phyloP scores from a whole-genome alignment of 2,797 vertebrate species.

The Bradypus variegatus region DNA sequence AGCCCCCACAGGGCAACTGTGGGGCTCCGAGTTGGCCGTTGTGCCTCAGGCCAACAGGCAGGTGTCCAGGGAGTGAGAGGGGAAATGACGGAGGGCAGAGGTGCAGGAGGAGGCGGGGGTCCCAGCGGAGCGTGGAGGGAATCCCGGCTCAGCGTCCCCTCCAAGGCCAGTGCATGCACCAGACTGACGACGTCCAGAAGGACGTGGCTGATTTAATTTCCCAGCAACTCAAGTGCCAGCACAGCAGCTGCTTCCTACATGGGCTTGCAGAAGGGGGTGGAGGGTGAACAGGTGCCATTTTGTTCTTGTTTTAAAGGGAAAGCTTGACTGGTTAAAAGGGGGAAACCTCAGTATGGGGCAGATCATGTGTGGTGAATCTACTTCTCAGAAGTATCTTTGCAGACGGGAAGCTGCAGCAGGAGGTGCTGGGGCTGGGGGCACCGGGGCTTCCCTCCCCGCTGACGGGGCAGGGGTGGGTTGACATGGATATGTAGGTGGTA shows the following conservation, averaged over 20 bases:
- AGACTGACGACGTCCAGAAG: fast-evolving
- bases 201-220: not conserved
- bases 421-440: too few relatives aligned
- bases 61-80: fast-evolving
- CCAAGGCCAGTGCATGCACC: fast-evolving
- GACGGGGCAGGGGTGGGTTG: not conserved
- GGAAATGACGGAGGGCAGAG: not conserved
- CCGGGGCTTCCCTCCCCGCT: fast-evolving
- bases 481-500: not conserved
- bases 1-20: fast-evolving
- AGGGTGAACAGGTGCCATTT: not conserved
- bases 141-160: not conserved
- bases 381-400: not conserved
- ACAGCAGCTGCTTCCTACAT: not conserved
- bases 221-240: not conserved
- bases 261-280: not conserved
- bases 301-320: not conserved
- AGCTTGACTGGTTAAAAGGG: too few relatives aligned
- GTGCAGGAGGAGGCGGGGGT: not conserved
- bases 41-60: fast-evolving
- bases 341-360: not conserved
- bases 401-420: not conserved
- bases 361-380: not conserved
- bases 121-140: fast-evolving
- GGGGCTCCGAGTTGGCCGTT: too few relatives aligned